These are phyloP conservation scores for Halictus rubicundus DNA, from an alignment of 1,140 invertebrate species.

Conservation along the genomic window DNA sequence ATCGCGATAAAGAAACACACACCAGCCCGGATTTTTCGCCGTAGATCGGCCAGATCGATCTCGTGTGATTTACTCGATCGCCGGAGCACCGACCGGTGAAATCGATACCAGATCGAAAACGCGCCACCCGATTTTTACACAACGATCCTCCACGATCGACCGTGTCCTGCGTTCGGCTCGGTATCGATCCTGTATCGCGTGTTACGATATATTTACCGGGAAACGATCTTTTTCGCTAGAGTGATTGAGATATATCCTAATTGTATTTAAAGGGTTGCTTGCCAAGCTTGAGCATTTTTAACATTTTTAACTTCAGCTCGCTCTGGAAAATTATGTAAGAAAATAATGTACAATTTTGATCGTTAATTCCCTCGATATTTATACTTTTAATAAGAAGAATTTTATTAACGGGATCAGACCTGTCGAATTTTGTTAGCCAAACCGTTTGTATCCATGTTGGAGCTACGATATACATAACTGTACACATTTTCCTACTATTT, in stretches of 20 bases:
- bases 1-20: constrained; percentile 45
- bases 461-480: too few species aligned
- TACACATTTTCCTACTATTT: too few species aligned
- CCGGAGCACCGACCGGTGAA: background rate
- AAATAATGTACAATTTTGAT: too few species aligned
- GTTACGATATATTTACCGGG: background rate
- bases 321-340: too few species aligned
- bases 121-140: background rate
- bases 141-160: background rate
- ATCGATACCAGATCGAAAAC: constrained; percentile 13
- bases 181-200: background rate
- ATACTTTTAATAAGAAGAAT: too few species aligned
- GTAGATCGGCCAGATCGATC: constrained; percentile 26
- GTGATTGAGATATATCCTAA: background rate
- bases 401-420: too few species aligned
- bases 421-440: too few species aligned
- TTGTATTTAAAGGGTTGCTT: too few species aligned
- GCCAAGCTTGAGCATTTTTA: too few species aligned
- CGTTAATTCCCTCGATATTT: too few species aligned
- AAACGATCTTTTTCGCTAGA: background rate
- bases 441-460: too few species aligned
- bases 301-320: too few species aligned
- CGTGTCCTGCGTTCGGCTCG: background rate
- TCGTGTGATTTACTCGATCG: constrained; percentile 16
- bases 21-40: constrained; percentile 24